A percentile compares a stretch with the other conserved stretches of the same genome.
Conservation (phyloP, 2,888 invertebrate genomes). For the Meloe dianella region DNA sequence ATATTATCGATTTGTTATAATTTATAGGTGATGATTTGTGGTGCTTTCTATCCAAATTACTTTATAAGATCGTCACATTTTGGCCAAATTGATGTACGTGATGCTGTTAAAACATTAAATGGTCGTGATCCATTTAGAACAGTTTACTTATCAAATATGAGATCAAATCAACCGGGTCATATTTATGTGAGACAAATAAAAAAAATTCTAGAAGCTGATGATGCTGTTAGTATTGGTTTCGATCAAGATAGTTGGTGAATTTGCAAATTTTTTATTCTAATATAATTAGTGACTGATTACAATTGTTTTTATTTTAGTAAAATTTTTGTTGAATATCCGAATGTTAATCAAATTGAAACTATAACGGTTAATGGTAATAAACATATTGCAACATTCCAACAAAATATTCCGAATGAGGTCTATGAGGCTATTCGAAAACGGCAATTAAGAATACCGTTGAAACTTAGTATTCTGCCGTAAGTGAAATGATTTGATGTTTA, state of each 20-base stretch:
- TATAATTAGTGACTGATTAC: slow-evolving; percentile 46
- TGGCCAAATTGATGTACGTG: slow-evolving; percentile 68
- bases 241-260: slow-evolving; percentile 60
- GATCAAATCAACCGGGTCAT: slow-evolving; percentile 69
- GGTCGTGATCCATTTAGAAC: slow-evolving; percentile 81
- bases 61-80: slow-evolving; percentile 67
- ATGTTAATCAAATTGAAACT: slow-evolving; percentile 51
- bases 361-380: slow-evolving; percentile 49
- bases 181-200: slow-evolving; percentile 73
- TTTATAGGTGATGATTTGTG: slow-evolving; percentile 79
- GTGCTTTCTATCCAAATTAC: slow-evolving; percentile 94
- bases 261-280: slow-evolving; percentile 4
- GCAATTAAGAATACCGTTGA: slow-evolving; percentile 63
- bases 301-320: slow-evolving; percentile 64
- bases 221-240: slow-evolving; percentile 63
- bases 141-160: slow-evolving; percentile 70
- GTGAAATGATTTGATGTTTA: slow-evolving; percentile 45
- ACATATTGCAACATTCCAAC: slow-evolving; percentile 63
- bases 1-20: too few relatives aligned
- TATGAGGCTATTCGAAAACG: slow-evolving; percentile 77
- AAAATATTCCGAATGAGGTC: slow-evolving; percentile 71
- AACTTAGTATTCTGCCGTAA: slow-evolving; percentile 66
- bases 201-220: slow-evolving; percentile 60
- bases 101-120: slow-evolving; percentile 69
- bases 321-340: slow-evolving; percentile 72